Conservation (phyloP, 2,113 vertebrate species). For the Lepus europaeus region DNA sequence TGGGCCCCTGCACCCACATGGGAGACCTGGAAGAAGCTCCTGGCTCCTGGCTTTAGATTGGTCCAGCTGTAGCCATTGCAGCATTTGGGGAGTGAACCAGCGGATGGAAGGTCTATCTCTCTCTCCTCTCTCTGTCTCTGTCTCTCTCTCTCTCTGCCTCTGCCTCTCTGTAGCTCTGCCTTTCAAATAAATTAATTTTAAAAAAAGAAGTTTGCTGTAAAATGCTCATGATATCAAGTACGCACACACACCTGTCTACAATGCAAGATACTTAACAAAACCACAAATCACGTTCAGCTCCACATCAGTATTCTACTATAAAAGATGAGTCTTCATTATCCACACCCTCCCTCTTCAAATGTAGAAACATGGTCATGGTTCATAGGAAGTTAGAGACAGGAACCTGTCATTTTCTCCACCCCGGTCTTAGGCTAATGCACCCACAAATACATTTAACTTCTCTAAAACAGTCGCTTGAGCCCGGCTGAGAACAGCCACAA, state of each 20-base stretch:
- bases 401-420: not conserved
- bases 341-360: constrained; percentile 1
- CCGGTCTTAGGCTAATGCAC: not conserved
- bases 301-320: constrained; percentile 23
- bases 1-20: too few relatives aligned
- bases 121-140: too few relatives aligned
- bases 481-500: not conserved
- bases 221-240: not conserved
- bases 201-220: not conserved
- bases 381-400: not conserved
- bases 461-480: not conserved
- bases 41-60: too few relatives aligned
- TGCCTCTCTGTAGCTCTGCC: too few relatives aligned
- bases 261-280: not conserved
- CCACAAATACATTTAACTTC: not conserved
- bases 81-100: too few relatives aligned
- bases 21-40: too few relatives aligned
- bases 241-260: not conserved
- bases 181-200: too few relatives aligned
- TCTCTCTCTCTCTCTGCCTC: too few relatives aligned
- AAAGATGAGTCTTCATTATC: not conserved
- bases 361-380: not conserved
- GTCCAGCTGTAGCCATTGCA: too few relatives aligned
- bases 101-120: too few relatives aligned
- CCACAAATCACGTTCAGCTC: not conserved